These are phyloP conservation scores for Penaeus vannamei DNA, from an alignment of 1,140 invertebrate genomes.

Conservation along the genomic window DNA sequence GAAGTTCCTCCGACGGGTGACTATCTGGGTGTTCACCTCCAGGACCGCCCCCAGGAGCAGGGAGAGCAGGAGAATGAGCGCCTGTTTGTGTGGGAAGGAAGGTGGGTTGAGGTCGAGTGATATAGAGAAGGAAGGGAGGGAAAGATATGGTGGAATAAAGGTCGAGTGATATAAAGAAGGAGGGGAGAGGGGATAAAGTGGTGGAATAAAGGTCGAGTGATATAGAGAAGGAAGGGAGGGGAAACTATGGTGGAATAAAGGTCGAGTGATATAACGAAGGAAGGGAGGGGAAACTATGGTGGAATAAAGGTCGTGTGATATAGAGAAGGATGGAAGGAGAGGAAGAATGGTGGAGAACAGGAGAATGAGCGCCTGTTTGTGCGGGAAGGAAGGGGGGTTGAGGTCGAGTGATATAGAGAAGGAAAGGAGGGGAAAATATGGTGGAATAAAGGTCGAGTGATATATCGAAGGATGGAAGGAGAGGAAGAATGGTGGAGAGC, in stretches of 20 bases:
- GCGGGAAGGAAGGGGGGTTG: background rate
- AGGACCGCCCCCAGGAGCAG: too few relatives aligned
- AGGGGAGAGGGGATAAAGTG: background rate
- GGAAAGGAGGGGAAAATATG: too few relatives aligned
- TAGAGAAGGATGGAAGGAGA: conserved; percentile 7
- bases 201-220: background rate
- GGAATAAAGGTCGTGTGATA: background rate
- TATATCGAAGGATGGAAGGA: background rate
- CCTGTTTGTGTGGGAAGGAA: background rate
- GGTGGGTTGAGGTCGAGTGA: background rate
- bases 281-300: background rate
- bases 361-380: background rate
- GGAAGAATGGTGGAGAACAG: background rate
- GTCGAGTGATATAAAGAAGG: background rate
- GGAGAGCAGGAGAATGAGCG: too few relatives aligned
- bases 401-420: background rate
- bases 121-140: too few relatives aligned
- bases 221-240: background rate
- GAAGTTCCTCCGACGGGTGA: too few relatives aligned
- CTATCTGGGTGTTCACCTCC: too few relatives aligned
- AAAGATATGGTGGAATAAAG: too few relatives aligned
- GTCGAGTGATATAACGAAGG: background rate
- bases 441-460: too few relatives aligned
- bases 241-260: too few relatives aligned
- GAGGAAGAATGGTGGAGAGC: background rate